Evolutionary conservation across 2,113 vertebrate species (phyloP).

Genomic region (Myotis brandtii): DNA sequence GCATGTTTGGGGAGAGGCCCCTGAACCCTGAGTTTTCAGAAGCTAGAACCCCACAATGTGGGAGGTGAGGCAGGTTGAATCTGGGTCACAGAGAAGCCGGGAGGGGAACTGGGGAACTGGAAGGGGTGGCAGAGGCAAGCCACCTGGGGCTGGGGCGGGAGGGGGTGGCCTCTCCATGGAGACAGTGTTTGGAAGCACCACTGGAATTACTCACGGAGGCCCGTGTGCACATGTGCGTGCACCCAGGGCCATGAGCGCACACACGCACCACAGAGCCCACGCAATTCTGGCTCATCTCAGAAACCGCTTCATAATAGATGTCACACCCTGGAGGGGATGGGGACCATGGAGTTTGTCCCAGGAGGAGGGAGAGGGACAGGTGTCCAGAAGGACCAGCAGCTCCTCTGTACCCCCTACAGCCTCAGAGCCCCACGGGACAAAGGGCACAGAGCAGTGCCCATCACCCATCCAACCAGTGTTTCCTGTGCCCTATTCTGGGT

Average conservation of each 20-base stretch:
- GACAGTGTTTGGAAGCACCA: constrained; percentile 30
- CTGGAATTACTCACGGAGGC: constrained; percentile 61
- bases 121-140: constrained; percentile 57
- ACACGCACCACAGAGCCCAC: background rate
- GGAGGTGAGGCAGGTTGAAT: constrained; percentile 34
- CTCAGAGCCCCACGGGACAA: background rate
- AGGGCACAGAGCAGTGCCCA: background rate
- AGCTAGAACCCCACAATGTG: background rate
- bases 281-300: background rate
- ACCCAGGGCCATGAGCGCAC: constrained; percentile 39
- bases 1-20: constrained; percentile 33
- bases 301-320: constrained; percentile 12
- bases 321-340: background rate
- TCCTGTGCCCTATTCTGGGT: background rate
- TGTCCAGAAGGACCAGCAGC: background rate
- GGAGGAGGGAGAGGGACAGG: background rate
- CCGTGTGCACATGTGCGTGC: background rate
- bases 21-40: background rate
- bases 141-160: background rate
- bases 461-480: background rate
- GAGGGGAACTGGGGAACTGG: background rate
- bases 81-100: constrained; percentile 52
- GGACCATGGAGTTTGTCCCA: background rate
- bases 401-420: background rate
- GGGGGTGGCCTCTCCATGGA: constrained; percentile 72